Conservation (phyloP, 2,888 invertebrate genomes). For the Dendrolimus houi region DNA sequence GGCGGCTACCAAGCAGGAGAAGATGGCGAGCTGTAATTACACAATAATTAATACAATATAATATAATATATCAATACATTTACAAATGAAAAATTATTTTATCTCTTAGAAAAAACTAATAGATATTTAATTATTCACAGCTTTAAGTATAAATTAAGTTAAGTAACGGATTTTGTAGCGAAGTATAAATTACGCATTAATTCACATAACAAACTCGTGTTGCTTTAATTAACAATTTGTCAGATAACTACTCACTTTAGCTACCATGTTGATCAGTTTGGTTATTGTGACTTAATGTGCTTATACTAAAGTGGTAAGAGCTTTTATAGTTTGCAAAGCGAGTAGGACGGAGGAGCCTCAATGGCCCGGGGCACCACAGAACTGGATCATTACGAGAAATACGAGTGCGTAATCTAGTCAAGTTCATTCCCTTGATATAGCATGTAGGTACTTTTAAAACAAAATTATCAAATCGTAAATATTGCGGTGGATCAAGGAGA, state of each 20-base stretch:
- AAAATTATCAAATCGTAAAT: not conserved
- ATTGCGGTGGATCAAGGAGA: too few species aligned
- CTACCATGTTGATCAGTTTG: slow-evolving; percentile 54
- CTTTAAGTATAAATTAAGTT: too few species aligned
- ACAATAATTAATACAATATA: slow-evolving; percentile 1
- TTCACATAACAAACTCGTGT: too few species aligned
- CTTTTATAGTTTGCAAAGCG: slow-evolving; percentile 43
- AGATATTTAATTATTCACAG: too few species aligned
- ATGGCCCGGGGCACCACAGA: slow-evolving; percentile 20
- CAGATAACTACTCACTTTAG: slow-evolving; percentile 46
- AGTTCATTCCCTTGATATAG: slow-evolving; percentile 8
- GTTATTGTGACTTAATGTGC: slow-evolving; percentile 43
- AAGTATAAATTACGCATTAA: too few species aligned
- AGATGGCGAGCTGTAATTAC: slow-evolving; percentile 27
- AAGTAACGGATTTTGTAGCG: too few species aligned
- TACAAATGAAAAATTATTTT: not conserved
- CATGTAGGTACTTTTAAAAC: not conserved
- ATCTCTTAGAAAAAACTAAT: too few species aligned
- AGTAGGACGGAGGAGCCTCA: slow-evolving; percentile 4
- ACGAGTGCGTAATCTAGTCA: slow-evolving; percentile 25
- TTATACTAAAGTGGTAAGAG: slow-evolving; percentile 19
- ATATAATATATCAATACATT: not conserved
- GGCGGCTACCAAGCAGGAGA: slow-evolving; percentile 37
- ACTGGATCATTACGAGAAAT: slow-evolving; percentile 24
- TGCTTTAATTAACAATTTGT: too few species aligned